Conservation (phyloP, 2,888 invertebrate genomes). For the Ypsolopha scabrella region DNA sequence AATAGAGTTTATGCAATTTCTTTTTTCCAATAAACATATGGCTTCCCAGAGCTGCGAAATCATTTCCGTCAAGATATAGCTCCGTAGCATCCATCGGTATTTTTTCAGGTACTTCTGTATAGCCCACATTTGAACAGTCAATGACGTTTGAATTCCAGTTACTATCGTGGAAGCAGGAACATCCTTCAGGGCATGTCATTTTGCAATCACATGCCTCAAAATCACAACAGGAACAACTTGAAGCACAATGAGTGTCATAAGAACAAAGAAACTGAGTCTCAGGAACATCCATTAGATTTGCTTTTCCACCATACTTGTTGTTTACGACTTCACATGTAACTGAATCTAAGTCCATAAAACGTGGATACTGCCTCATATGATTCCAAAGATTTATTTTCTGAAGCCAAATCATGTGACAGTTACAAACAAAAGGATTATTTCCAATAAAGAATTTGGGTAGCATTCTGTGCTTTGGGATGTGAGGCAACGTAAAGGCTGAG, state of each 20-base stretch:
- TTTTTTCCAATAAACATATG: constrained; percentile 89
- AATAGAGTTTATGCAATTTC: constrained; percentile 79
- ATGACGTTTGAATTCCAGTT: constrained; percentile 87
- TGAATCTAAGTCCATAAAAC: constrained; percentile 81
- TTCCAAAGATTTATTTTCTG: constrained; percentile 82
- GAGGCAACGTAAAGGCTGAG: constrained; percentile 76
- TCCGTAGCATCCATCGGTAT: constrained; percentile 92
- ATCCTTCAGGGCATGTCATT: constrained; percentile 88
- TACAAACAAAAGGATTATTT: constrained; percentile 86
- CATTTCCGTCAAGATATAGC: constrained; percentile 86
- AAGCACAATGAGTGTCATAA: constrained; percentile 85
- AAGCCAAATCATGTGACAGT: constrained; percentile 90
- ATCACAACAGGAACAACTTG: constrained; percentile 88
- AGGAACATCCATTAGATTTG: constrained; percentile 76
- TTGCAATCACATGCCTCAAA: constrained; percentile 92
- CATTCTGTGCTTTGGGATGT: constrained; percentile 74
- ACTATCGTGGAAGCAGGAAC: constrained; percentile 87
- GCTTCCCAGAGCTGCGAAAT: constrained; percentile 79
- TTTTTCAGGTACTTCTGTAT: constrained; percentile 78
- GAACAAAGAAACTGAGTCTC: constrained; percentile 84
- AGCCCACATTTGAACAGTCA: constrained; percentile 81
- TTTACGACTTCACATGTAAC: constrained; percentile 82
- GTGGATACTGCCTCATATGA: constrained; percentile 79
- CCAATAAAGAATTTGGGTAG: constrained; percentile 84
- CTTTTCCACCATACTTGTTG: constrained; percentile 73